These are phyloP conservation scores for Meta bourneti DNA, from an alignment of 2,888 invertebrate genomes.

Conservation along the genomic window DNA sequence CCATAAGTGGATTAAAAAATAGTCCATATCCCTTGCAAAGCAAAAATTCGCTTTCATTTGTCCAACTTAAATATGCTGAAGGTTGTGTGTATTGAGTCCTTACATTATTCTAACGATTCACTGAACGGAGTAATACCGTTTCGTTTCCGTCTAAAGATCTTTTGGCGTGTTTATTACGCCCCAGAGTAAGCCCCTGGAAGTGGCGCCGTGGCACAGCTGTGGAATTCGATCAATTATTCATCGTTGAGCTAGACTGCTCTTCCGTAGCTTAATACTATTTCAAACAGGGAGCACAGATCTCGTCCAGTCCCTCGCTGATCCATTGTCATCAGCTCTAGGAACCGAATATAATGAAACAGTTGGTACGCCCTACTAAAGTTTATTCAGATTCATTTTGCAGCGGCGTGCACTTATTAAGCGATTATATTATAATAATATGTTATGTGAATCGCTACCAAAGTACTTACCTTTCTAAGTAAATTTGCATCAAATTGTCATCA, in stretches of 20 bases:
- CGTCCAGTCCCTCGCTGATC: neutral
- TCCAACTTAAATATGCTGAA: too few relatives aligned
- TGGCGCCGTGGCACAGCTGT: neutral
- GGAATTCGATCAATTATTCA: neutral
- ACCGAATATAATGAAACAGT: neutral
- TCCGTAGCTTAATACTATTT: neutral
- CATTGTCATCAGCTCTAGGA: neutral
- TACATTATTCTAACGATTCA: neutral
- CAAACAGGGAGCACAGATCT: neutral
- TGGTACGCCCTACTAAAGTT: neutral
- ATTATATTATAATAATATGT: neutral
- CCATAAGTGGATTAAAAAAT: too few relatives aligned
- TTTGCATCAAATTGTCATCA: too few relatives aligned
- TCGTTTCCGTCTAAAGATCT: neutral
- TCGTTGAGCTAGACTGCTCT: neutral
- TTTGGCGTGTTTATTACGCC: neutral
- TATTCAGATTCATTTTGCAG: neutral
- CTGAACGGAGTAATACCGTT: neutral
- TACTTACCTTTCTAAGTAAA: too few relatives aligned
- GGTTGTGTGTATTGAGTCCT: too few relatives aligned
- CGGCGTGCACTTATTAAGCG: neutral
- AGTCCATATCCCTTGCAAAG: too few relatives aligned
- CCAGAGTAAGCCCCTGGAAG: neutral
- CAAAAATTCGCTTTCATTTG: too few relatives aligned
- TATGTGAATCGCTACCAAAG: too few relatives aligned